Evolutionary conservation across 2,888 invertebrate species (phyloP).

Genomic region (Yponomeuta evonymella): DNA sequence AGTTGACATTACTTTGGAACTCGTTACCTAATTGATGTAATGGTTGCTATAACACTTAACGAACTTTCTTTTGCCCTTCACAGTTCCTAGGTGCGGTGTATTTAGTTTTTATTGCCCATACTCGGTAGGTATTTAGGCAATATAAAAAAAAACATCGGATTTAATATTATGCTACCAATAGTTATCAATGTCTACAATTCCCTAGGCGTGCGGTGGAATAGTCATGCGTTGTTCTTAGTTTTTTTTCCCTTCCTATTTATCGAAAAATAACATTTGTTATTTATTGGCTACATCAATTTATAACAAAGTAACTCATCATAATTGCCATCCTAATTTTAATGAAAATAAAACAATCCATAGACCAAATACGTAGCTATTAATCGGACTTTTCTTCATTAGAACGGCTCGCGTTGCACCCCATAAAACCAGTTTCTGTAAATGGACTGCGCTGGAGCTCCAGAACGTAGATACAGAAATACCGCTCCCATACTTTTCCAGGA

Average conservation of each 20-base stretch:
- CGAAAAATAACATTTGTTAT: too few relatives aligned
- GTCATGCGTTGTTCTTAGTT: too few relatives aligned
- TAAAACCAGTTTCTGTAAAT: constrained; percentile 30
- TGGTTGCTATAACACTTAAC: not conserved
- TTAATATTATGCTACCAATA: too few relatives aligned
- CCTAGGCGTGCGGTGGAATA: too few relatives aligned
- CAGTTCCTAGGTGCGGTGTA: not conserved
- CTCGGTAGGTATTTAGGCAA: too few relatives aligned
- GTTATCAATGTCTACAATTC: too few relatives aligned
- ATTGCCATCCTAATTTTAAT: not conserved
- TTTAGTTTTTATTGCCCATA: too few relatives aligned
- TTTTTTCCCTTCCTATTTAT: too few relatives aligned
- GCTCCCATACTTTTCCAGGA: constrained; percentile 11
- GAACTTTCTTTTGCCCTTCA: not conserved
- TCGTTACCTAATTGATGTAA: not conserved
- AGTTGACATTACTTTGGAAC: not conserved
- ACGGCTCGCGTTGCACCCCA: constrained; percentile 31
- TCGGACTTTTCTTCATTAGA: constrained; percentile 36
- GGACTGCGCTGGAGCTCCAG: not conserved
- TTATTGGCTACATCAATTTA: too few relatives aligned
- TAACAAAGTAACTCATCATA: too few relatives aligned
- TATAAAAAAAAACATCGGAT: too few relatives aligned
- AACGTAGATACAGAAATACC: not conserved
- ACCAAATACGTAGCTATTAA: constrained; percentile 39
- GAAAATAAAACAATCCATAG: not conserved